Base-by-base conservation (phyloP, 2,797 vertebrate species). In the Masticophis lateralis region DNA sequence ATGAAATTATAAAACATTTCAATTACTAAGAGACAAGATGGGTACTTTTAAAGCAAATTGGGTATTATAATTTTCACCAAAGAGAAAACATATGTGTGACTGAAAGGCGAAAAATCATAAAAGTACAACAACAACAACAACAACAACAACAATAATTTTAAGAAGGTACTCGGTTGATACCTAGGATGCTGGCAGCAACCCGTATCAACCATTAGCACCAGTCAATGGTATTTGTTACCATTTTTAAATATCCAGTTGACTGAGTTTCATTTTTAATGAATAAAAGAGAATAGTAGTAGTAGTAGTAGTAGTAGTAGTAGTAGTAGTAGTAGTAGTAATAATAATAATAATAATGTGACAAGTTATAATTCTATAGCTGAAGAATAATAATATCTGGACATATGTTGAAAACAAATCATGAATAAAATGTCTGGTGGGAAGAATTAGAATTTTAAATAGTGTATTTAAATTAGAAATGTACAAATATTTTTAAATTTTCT, bases 61-160 rank as follows among this genome's bases (percentile, higher is more conserved):
- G 16, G 22, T 61, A 94, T 88, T 94, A 13, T 87, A 94, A 95
- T 94, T 86, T 93, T 69, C 79, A 47, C 66, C 94, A 94, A 94
- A 95, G 95, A 95, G 66, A 91, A 93, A 63, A 91, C 55, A 95
- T 92, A 18, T 14, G 55, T 94, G 93, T 94, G 60, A 95, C 91
- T 89, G 95, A 96, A 93, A 96, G 92, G 95, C 96, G 94, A 90
- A 95, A 51, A 96, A 95, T 86, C 95, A 93, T 83, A 47, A 83
- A 25, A 83, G 4, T 25, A 47, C 20, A 12, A 51, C 47, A 51
- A 47, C 47, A 47, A 47, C 47, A 47, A 47, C 47, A 47, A 47
- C 47, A 51, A 51, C 47, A 51, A 51, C 47, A 51, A 51, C 6
- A 51, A 47, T 47, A 47, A 51, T 51, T 51, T 51, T 51, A 51